Percentiles rank a stretch among this genome's conserved stretches.
Conservation (phyloP, 2,888 invertebrate species). For the Mythimna pallens region DNA sequence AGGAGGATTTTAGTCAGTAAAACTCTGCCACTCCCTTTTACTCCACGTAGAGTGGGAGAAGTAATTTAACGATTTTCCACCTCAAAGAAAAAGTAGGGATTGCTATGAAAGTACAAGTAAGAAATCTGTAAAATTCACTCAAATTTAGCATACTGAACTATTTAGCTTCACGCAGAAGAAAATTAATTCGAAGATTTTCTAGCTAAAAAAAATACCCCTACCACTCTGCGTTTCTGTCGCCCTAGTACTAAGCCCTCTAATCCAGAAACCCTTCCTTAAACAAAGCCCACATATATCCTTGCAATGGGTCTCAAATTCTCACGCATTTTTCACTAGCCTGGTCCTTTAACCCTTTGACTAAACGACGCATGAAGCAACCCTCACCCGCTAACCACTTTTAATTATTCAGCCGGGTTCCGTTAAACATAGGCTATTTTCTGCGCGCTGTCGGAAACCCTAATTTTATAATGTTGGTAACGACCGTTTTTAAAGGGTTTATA, state of each 20-base stretch:
- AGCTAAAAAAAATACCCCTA: not conserved
- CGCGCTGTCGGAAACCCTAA: constrained; percentile 49
- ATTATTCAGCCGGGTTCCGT: constrained; percentile 68
- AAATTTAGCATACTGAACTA: too few species aligned
- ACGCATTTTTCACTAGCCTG: constrained; percentile 15
- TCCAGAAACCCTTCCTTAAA: constrained; percentile 5
- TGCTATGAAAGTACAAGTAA: too few species aligned
- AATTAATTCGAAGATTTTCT: too few species aligned
- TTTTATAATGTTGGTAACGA: constrained; percentile 54
- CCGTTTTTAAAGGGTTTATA: constrained; percentile 47
- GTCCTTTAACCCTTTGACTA: constrained; percentile 42
- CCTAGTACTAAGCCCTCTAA: not conserved
- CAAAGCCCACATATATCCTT: constrained; percentile 4
- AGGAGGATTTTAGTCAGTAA: too few species aligned
- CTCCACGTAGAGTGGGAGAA: too few species aligned
- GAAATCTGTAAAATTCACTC: too few species aligned
- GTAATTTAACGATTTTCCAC: too few species aligned
- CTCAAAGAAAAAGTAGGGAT: too few species aligned
- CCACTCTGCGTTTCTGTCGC: not conserved
- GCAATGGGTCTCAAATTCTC: constrained; percentile 25
- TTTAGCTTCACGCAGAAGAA: too few species aligned
- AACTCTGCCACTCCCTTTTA: too few species aligned
- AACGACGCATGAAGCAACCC: constrained; percentile 62
- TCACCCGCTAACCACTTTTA: constrained; percentile 63
- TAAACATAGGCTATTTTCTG: constrained; percentile 64